Evolutionary conservation across 2,888 invertebrate species (phyloP).

Genomic region (Patella pellucida): DNA sequence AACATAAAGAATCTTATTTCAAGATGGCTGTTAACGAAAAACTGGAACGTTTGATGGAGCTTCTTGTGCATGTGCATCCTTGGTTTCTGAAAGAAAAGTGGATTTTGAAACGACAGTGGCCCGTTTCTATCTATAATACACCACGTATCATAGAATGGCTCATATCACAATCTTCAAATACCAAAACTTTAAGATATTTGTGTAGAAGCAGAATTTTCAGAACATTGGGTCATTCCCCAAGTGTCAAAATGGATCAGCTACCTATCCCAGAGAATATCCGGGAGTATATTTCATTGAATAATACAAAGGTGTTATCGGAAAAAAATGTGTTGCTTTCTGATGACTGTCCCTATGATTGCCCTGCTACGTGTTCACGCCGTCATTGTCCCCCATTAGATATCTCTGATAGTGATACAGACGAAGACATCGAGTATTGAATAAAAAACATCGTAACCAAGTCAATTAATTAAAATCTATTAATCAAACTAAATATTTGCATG

Average conservation of each 20-base stretch:
- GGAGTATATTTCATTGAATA: conserved; percentile 50
- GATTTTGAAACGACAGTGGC: conserved; percentile 50
- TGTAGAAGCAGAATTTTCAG: conserved; percentile 55
- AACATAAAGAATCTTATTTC: conserved; percentile 52
- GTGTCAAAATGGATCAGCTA: conserved; percentile 48
- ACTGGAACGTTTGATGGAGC: conserved; percentile 48
- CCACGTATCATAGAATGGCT: conserved; percentile 57
- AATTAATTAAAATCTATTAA: too few species aligned
- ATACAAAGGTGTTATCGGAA: conserved; percentile 53
- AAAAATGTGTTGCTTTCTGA: conserved; percentile 41
- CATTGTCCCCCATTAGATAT: conserved; percentile 61
- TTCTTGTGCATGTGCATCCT: conserved; percentile 57
- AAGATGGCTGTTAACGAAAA: conserved; percentile 58
- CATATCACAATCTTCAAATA: conserved; percentile 41
- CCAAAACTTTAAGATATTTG: conserved; percentile 44
- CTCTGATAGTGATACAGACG: conserved; percentile 53
- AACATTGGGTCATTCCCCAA: conserved; percentile 49
- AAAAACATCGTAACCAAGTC: background rate
- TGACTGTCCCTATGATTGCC: conserved; percentile 64
- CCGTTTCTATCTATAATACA: conserved; percentile 59
- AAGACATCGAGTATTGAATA: conserved; percentile 31
- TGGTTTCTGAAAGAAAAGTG: conserved; percentile 57
- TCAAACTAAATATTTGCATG: too few species aligned
- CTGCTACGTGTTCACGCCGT: conserved; percentile 45
- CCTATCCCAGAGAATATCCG: conserved; percentile 48